Base-by-base conservation (phyloP, 2,797 vertebrate species). In the Diglossa cyanea region DNA sequence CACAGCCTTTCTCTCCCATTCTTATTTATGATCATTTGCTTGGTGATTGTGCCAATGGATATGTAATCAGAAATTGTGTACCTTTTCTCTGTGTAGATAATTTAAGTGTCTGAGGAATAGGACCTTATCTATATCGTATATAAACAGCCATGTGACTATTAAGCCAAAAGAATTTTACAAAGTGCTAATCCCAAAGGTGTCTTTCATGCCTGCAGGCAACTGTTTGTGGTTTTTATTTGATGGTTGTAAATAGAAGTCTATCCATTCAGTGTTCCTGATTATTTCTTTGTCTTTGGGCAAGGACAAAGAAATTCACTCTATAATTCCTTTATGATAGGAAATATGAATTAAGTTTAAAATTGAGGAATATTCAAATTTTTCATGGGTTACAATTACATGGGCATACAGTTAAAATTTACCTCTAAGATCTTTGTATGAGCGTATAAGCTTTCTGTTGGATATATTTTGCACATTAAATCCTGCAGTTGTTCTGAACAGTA, bases 281-380 rank as follows among this genome's bases (percentile, higher is more conserved):
- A 72, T 95, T 90, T 65, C 39, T 74, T 81, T 88, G 62, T 83
- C 82, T 90, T 95, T 92, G n/a, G 47, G 11, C 26, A 91, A 92
- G 66, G 88, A 72, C 33, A 79, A 61, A 33, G 45, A 35, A 60
- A 40, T 76, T 50, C 33, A 21, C 6, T 74, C 5, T 44, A 45
- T 45, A 7, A 13, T 83, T 66, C 30, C 6, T 51, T 24, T 62
- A 19, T 65, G 11, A 62, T 14, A 24, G 19, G 28, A 65, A 82
- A 67, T 57, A 53, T 6, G 2, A 80, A 74, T 33, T 4, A 80
- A n/a, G 26, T 28, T 18, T 47, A 51, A 47, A 37, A 7, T 2
- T 10, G 3, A 44, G 23, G 7, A 48, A 9, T 66, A 15, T 66
- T 79, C 1, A 71, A 7, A 18, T 2, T 53, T 92, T 76, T 33